A percentile compares a stretch with the other conserved stretches of the same genome.
Evolutionary conservation across 2,888 invertebrate species (phyloP).

Genomic region (Brachyptera risi): DNA sequence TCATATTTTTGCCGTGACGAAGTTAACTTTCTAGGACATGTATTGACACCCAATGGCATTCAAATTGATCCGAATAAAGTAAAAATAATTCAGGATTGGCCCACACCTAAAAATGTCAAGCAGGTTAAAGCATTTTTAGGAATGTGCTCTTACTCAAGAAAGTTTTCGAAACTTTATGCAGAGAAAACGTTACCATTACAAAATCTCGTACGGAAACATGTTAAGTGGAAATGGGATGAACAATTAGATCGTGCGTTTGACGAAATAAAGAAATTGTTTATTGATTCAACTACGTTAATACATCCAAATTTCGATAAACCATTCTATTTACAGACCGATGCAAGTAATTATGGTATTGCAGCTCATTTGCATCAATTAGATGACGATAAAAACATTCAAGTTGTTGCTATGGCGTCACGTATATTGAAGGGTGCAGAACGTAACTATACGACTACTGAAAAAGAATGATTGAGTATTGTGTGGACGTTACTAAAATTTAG

Average conservation of each 20-base stretch:
- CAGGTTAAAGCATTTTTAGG: neutral
- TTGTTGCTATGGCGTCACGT: too few species aligned
- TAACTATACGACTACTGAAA: too few species aligned
- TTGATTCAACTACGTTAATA: neutral
- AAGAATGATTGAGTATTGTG: too few species aligned
- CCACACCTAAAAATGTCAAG: constrained; percentile 4
- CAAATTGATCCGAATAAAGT: constrained; percentile 4
- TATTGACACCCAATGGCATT: constrained; percentile 7
- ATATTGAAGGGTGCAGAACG: too few species aligned
- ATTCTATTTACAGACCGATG: neutral
- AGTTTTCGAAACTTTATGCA: neutral
- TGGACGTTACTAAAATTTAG: too few species aligned
- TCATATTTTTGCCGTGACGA: neutral
- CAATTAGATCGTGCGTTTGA: neutral
- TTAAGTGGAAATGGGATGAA: neutral
- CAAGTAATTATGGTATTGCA: neutral
- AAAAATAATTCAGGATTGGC: neutral
- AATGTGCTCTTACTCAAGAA: neutral
- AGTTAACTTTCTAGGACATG: neutral
- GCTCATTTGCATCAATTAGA: constrained; percentile 5
- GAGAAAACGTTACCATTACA: neutral
- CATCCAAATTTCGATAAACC: neutral
- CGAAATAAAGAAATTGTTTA: neutral
- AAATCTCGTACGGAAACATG: too few species aligned
- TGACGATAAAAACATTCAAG: neutral